phyloP scores from a whole-genome alignment of 2,888 invertebrate species.

The Alsophila aescularia region DNA sequence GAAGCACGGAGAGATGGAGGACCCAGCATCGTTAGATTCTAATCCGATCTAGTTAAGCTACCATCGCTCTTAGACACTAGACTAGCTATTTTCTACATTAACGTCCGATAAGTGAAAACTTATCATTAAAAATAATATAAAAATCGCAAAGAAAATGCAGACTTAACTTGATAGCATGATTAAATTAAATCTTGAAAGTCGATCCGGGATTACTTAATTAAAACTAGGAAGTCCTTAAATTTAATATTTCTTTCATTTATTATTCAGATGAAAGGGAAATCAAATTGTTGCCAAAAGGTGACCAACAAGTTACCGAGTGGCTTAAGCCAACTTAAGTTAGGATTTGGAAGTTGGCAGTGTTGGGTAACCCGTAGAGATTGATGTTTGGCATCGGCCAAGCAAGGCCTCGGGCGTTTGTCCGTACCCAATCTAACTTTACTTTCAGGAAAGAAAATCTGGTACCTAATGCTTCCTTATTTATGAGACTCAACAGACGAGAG shows the following conservation, averaged over 20 bases:
- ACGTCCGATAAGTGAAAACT: no score
- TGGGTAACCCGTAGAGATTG: conserved; percentile 46
- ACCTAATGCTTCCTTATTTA: conserved; percentile 16
- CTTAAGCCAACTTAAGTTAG: conserved; percentile 45
- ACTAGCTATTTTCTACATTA: no score
- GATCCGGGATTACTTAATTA: conserved; percentile 1
- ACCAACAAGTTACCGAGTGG: conserved; percentile 47
- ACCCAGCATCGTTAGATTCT: no score
- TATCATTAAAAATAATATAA: no score
- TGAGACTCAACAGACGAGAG: conserved; percentile 8
- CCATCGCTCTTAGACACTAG: no score
- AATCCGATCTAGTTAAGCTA: no score
- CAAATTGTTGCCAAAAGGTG: conserved; percentile 51
- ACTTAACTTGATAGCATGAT: no score
- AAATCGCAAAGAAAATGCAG: no score
- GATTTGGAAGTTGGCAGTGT: conserved; percentile 48
- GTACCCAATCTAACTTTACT: conserved; percentile 28
- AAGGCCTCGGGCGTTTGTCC: conserved; percentile 35
- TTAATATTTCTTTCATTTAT: conserved; percentile 43
- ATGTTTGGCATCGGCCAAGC: conserved; percentile 42
- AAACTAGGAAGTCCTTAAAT: conserved; percentile 8
- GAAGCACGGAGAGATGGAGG: no score
- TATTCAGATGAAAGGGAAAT: conserved; percentile 52
- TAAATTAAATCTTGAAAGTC: not conserved
- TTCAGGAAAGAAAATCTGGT: conserved; percentile 16